Evolutionary conservation across 2,797 vertebrate genomes (phyloP).

Genomic region (Anabacerthia variegaticeps): DNA sequence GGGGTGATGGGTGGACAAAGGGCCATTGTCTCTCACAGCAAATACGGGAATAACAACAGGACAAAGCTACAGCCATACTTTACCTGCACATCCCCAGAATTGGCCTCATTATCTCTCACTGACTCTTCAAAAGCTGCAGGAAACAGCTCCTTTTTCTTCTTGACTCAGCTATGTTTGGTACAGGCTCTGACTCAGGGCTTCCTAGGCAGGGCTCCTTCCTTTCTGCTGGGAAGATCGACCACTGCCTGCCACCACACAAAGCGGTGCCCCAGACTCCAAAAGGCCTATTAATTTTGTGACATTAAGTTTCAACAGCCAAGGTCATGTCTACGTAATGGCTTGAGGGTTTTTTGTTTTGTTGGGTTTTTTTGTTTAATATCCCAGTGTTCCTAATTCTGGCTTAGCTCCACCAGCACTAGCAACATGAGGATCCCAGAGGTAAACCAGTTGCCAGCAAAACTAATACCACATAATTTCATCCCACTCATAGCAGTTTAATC

Average conservation of each 20-base stretch:
- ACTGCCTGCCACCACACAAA: not conserved
- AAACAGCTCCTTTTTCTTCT: not conserved
- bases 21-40: not conserved
- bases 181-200: not conserved
- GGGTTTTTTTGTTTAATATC: not conserved
- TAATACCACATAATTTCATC: slow-evolving; percentile 66
- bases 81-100: not conserved
- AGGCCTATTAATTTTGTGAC: not conserved
- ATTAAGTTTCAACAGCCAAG: not conserved
- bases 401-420: slow-evolving; percentile 32
- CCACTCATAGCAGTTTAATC: slow-evolving; percentile 63
- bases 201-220: not conserved
- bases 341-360: not conserved
- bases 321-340: not conserved
- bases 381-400: slow-evolving; percentile 51
- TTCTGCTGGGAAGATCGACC: not conserved
- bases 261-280: not conserved
- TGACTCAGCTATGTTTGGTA: not conserved
- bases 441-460: slow-evolving; percentile 64
- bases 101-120: not conserved
- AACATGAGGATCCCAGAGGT: slow-evolving; percentile 36
- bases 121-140: not conserved
- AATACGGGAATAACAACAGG: not conserved
- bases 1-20: accelerated
- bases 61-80: not conserved